Evolutionary conservation across 2,888 invertebrate species (phyloP).

Genomic region (Stratiomys singularior): DNA sequence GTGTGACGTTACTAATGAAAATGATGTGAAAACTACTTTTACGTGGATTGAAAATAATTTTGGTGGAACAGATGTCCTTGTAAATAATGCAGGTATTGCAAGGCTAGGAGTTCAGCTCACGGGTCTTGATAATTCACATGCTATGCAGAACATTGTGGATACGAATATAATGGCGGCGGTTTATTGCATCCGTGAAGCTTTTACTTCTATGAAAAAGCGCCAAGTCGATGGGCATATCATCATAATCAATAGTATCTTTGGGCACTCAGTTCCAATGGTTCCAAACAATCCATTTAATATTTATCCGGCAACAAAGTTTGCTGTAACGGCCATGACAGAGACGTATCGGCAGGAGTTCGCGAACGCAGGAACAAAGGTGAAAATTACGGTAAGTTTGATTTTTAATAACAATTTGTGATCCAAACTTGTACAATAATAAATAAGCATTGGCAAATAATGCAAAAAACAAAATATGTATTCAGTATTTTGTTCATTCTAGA

Average conservation of each 20-base stretch:
- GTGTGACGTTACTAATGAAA: neutral
- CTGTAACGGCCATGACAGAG: too few relatives aligned
- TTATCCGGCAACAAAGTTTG: too few relatives aligned
- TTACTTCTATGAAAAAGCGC: too few relatives aligned
- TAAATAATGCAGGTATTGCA: slow-evolving; percentile 11
- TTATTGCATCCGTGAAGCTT: slow-evolving; percentile 66
- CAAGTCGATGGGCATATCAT: neutral
- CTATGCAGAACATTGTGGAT: slow-evolving; percentile 61
- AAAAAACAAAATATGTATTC: too few relatives aligned
- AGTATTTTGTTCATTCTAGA: slow-evolving; percentile 5
- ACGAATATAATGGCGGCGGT: slow-evolving; percentile 67
- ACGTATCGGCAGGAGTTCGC: too few relatives aligned
- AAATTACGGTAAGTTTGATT: too few relatives aligned
- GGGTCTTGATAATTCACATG: slow-evolving; percentile 55
- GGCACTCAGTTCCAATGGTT: neutral
- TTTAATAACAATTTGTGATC: too few relatives aligned
- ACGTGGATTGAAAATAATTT: neutral
- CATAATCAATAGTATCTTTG: neutral
- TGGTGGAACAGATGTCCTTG: slow-evolving; percentile 38
- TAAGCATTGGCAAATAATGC: too few relatives aligned
- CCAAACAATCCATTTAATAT: too few relatives aligned
- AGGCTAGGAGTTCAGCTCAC: slow-evolving; percentile 55
- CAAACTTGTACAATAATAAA: too few relatives aligned
- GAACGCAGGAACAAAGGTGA: too few relatives aligned
- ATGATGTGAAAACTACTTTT: neutral